Percentiles rank a stretch among this genome's conserved stretches.
phyloP scores from a whole-genome alignment of 1,140 invertebrate species.

The Zaprionus tsacasi region DNA sequence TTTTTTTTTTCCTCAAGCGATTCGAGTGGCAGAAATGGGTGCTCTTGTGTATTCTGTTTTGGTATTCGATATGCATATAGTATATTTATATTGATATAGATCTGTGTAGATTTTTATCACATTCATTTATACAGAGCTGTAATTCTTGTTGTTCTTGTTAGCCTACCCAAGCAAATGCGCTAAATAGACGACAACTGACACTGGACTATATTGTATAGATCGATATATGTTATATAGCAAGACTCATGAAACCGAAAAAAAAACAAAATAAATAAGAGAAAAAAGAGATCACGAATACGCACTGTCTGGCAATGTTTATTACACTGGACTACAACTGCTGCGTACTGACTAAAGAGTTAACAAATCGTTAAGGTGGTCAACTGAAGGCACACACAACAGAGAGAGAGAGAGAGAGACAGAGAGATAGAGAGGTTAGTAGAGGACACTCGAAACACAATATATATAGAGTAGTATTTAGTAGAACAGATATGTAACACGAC shows the following conservation, averaged over 20 bases:
- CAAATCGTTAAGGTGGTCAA: conserved; percentile 36
- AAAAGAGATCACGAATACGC: conserved; percentile 18
- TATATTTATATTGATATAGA: conserved; percentile 31
- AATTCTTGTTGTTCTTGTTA: conserved; percentile 43
- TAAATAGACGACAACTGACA: conserved; percentile 47
- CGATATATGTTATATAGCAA: neutral
- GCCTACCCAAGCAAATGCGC: conserved; percentile 81
- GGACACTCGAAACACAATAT: conserved; percentile 77
- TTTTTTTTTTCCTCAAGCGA: conserved; percentile 41
- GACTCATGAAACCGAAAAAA: conserved; percentile 34
- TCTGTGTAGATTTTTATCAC: conserved; percentile 37
- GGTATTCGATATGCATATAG: conserved; percentile 27
- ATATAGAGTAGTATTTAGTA: conserved; percentile 28
- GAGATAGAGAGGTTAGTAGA: conserved; percentile 64
- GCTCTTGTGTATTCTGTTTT: conserved; percentile 76
- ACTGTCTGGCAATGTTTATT: conserved; percentile 24
- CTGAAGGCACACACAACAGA: conserved; percentile 60
- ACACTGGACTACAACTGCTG: conserved; percentile 45
- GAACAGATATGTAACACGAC: conserved; percentile 12
- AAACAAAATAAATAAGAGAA: conserved; percentile 29
- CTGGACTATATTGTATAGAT: conserved; percentile 26
- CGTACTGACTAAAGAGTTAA: conserved; percentile 40
- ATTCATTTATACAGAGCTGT: conserved; percentile 29
- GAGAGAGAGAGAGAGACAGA: too few relatives aligned
- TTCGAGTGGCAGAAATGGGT: conserved; percentile 71